Evolutionary conservation across 2,888 invertebrate genomes (phyloP), one percentile per base, ranked within the genome.

Genomic region (Chalcis sispes): DNA sequence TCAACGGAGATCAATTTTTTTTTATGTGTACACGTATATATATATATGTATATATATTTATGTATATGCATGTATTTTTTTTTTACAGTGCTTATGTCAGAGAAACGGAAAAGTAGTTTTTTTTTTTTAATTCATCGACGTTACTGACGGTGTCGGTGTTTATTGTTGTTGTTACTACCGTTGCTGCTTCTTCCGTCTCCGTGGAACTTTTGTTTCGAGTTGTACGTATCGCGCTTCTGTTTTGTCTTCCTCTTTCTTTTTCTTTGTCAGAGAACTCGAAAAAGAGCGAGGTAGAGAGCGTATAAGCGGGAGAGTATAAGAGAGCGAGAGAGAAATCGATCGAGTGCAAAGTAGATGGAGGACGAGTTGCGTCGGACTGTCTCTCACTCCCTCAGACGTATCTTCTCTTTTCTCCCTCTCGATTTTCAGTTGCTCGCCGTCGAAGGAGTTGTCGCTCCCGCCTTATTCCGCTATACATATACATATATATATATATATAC

Each of bases 281-380:
- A 61, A 25, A 36, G 72, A n/a, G n/a, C n/a, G n/a, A n/a, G n/a
- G n/a, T n/a, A n/a, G n/a, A n/a, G n/a, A n/a, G n/a, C n/a, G n/a
- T n/a, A 20, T 66, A 25, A 32, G n/a, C 36, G 42, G 20, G 50
- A 50, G 20, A 50, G 2, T 5, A 67, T 69, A 73, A 72, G 54
- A 59, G 69, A 46, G 67, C 52, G 61, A 52, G 70, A 71, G 75
- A 72, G 54, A 59, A 69, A 46, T 61, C 52, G 61, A 52, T 50
- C 56, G 72, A 18, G 67, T 25, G 72, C 70, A 40, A 70, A 65
- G 59, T 69, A 74, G 75, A 71, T 77, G 77, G 71, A 74, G 73
- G 64, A 61, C 54, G 75, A 77, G 69, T 72, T 74, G 72, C 77
- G 76, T 62, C 56, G 75, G 65, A 56, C 66, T 72, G 27, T 66